Conservation (phyloP, 2,113 vertebrate genomes). For the Salvator merianae region DNA sequence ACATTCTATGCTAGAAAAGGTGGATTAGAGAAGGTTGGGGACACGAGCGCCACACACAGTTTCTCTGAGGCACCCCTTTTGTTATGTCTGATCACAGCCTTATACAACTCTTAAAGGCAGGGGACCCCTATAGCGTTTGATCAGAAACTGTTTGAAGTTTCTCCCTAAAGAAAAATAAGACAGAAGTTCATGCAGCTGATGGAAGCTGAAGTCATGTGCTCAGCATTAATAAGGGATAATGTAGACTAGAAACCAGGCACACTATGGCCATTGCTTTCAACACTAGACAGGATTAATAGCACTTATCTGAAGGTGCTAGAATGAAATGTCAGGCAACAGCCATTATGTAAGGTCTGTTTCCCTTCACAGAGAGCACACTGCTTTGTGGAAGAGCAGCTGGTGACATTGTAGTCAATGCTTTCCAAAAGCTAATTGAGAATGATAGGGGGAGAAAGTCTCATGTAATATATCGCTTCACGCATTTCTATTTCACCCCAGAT, state of each 20-base stretch:
- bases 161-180: conserved; percentile 27
- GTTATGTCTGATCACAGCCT: no score
- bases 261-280: not conserved
- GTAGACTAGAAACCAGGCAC: not conserved
- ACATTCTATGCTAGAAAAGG: no score
- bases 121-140: not conserved
- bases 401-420: conserved; percentile 54
- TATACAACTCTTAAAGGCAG: not conserved
- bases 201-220: conserved; percentile 5
- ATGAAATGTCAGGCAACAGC: conserved; percentile 39
- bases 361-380: conserved; percentile 50
- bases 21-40: no score
- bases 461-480: conserved; percentile 53
- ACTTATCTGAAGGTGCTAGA: conserved; percentile 11
- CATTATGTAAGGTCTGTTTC: conserved; percentile 38
- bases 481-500: conserved; percentile 63
- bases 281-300: not conserved
- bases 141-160: not conserved
- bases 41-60: no score
- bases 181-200: not conserved
- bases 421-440: conserved; percentile 66
- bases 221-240: conserved; percentile 34
- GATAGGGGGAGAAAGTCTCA: conserved; percentile 40
- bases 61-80: no score
- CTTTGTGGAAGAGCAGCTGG: conserved; percentile 68